Percentiles rank a stretch among this genome's conserved stretches.
These are phyloP conservation scores for Aspiorhynchus laticeps DNA, from an alignment of 2,113 vertebrate genomes.

Conservation along the genomic window DNA sequence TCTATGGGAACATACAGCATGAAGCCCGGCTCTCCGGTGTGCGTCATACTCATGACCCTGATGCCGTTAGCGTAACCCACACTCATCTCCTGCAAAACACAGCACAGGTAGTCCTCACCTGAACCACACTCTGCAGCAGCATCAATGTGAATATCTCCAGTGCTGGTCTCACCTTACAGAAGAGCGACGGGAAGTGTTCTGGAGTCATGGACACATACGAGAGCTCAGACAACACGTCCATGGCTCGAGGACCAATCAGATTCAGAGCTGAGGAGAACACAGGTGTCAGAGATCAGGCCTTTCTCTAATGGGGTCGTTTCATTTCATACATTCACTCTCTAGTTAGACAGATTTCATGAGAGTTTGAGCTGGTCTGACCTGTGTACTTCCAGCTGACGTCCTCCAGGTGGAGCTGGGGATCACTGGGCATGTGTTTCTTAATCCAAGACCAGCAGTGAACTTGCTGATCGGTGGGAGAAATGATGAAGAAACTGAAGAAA, in stretches of 20 bases:
- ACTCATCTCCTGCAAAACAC: slow-evolving; percentile 90
- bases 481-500: slow-evolving; percentile 91
- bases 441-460: slow-evolving; percentile 98
- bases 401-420: slow-evolving; percentile 87
- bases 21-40: slow-evolving; percentile 97
- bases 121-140: too few relatives aligned
- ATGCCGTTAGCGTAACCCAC: slow-evolving; percentile 98
- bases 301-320: background rate
- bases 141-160: too few relatives aligned
- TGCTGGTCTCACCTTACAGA: slow-evolving; percentile 86
- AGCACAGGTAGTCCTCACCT: background rate
- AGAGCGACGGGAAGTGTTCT: slow-evolving; percentile 95
- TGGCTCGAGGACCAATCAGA: slow-evolving; percentile 94
- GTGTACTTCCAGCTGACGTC: slow-evolving; percentile 99
- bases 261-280: slow-evolving; percentile 83
- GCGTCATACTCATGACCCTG: slow-evolving; percentile 99
- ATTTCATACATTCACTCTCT: background rate
- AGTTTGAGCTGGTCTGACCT: slow-evolving; percentile 70
- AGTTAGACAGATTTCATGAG: background rate
- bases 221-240: slow-evolving; percentile 93
- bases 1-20: slow-evolving; percentile 98
- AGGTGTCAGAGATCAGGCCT: background rate
- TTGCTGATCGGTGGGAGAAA: slow-evolving; percentile 97
- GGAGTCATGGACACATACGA: slow-evolving; percentile 95
- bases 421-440: slow-evolving; percentile 86